These are phyloP conservation scores for Myodes glareolus DNA, from an alignment of 2,113 vertebrate species.

Conservation along the genomic window DNA sequence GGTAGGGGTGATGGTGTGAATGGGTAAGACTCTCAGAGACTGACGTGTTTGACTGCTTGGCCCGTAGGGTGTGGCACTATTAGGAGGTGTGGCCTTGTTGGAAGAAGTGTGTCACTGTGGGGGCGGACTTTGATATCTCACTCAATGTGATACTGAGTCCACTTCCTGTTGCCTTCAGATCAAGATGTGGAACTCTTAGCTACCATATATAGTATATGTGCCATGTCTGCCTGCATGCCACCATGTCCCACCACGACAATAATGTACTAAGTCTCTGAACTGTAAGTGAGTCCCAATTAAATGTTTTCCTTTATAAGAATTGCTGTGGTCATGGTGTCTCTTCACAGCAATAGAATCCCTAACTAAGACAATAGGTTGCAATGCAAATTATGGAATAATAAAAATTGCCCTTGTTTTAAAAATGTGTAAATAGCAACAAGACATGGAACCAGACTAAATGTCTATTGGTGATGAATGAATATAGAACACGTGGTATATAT, in stretches of 20 bases:
- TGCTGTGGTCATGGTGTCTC: neutral
- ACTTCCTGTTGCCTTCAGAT: neutral
- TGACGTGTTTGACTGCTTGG: neutral
- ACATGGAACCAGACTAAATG: neutral
- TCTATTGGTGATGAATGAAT: neutral
- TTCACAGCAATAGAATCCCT: neutral
- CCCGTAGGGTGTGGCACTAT: neutral
- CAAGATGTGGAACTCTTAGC: neutral
- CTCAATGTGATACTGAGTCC: neutral
- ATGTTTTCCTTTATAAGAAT: neutral
- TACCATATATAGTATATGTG: neutral
- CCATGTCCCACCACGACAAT: neutral
- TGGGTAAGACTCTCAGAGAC: neutral
- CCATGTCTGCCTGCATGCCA: neutral
- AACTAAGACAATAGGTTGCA: neutral
- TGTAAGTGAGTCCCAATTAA: neutral
- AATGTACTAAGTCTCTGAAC: neutral
- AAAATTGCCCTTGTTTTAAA: neutral
- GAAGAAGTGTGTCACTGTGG: neutral
- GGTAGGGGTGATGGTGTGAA: neutral
- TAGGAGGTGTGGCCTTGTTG: neutral
- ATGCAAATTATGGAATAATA: neutral
- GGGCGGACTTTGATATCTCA: neutral
- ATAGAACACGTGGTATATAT: neutral
- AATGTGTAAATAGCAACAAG: neutral